Evolutionary conservation across 2,797 vertebrate genomes (phyloP).

Genomic region (Characodon lateralis): DNA sequence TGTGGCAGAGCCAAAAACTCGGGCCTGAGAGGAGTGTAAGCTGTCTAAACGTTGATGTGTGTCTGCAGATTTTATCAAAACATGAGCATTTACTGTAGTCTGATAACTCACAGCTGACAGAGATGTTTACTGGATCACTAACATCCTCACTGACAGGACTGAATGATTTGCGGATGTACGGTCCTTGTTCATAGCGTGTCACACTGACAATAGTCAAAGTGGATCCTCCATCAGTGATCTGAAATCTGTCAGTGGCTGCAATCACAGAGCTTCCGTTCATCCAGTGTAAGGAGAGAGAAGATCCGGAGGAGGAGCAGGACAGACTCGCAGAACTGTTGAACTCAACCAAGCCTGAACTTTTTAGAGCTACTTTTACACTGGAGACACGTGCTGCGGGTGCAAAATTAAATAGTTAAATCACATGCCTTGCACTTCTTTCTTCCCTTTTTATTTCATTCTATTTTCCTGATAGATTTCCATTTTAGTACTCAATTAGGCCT

Average conservation of each 20-base stretch:
- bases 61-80: too few relatives aligned
- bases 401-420: too few relatives aligned
- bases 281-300: slow-evolving; percentile 61
- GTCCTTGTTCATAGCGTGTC: slow-evolving; percentile 60
- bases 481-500: too few relatives aligned
- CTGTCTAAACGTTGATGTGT: too few relatives aligned
- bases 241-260: slow-evolving; percentile 34
- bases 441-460: too few relatives aligned
- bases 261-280: slow-evolving; percentile 64
- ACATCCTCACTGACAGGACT: slow-evolving; percentile 36
- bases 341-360: slow-evolving; percentile 62
- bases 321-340: slow-evolving; percentile 46
- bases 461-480: too few relatives aligned
- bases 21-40: too few relatives aligned
- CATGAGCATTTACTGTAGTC: too few relatives aligned
- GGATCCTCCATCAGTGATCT: slow-evolving; percentile 37
- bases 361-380: slow-evolving; percentile 35
- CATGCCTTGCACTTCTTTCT: too few relatives aligned
- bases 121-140: slow-evolving; percentile 43
- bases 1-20: too few relatives aligned
- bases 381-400: slow-evolving; percentile 60
- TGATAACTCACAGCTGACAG: slow-evolving; percentile 68
- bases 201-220: slow-evolving; percentile 52
- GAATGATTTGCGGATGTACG: slow-evolving; percentile 67
- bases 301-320: slow-evolving; percentile 66